phyloP scores from a whole-genome alignment of 1,140 invertebrate species.

The Drosophila lowei region DNA sequence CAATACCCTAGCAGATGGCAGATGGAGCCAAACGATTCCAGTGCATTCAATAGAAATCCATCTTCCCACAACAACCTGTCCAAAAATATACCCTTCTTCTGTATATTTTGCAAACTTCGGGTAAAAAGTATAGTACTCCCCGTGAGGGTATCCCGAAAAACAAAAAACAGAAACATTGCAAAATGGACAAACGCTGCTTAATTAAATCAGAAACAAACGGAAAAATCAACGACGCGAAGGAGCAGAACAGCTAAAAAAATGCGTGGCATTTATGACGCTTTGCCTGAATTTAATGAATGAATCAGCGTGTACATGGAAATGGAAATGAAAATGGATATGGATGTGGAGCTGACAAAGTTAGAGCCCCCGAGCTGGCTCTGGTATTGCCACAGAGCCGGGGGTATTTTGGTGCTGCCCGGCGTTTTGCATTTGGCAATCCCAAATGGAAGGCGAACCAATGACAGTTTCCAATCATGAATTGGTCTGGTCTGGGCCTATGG shows the following conservation, averaged over 20 bases:
- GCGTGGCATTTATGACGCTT: slow-evolving; percentile 56
- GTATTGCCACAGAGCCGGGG: neutral
- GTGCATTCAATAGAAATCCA: too few species aligned
- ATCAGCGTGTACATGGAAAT: slow-evolving; percentile 30
- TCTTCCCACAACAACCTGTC: too few species aligned
- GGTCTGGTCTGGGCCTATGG: slow-evolving; percentile 11
- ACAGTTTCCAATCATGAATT: slow-evolving; percentile 43
- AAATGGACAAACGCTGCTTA: slow-evolving; percentile 35
- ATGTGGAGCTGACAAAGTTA: slow-evolving; percentile 33
- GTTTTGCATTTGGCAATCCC: slow-evolving; percentile 61
- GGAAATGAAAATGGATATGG: slow-evolving; percentile 32
- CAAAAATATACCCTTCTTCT: too few species aligned
- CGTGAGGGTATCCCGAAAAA: neutral
- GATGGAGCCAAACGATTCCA: too few species aligned
- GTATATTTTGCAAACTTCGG: too few species aligned
- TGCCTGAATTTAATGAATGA: slow-evolving; percentile 63
- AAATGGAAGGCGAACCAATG: slow-evolving; percentile 25
- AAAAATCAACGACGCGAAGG: slow-evolving; percentile 10
- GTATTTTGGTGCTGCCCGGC: neutral
- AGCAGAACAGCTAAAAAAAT: slow-evolving; percentile 15
- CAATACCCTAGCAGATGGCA: too few species aligned
- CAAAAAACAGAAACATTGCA: slow-evolving; percentile 15
- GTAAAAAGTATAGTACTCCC: too few species aligned
- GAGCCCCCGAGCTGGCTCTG: slow-evolving; percentile 19
- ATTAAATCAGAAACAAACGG: slow-evolving; percentile 41